A percentile compares a stretch with the other conserved stretches of the same genome.
Conservation (phyloP, 2,797 vertebrate species). For the Myotis daubentonii region DNA sequence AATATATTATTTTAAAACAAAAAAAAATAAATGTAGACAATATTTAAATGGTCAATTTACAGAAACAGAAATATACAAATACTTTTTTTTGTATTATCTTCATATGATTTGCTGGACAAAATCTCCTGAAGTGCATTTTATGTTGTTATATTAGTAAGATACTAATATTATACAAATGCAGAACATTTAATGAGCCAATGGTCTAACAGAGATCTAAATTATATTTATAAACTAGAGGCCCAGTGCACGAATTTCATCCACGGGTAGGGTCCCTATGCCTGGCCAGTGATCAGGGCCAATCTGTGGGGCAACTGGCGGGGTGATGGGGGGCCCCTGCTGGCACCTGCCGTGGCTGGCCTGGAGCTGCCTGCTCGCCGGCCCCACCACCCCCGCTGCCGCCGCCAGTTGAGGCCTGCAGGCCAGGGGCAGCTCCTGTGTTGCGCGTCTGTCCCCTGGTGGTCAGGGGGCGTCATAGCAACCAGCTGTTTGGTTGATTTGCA, state of each 20-base stretch:
- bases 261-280: no score
- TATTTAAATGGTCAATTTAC: constrained; percentile 33
- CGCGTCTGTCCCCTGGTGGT: no score
- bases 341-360: no score
- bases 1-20: constrained; percentile 3
- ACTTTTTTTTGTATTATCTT: constrained; percentile 29
- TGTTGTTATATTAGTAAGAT: constrained; percentile 12
- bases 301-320: no score
- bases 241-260: no score
- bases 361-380: no score
- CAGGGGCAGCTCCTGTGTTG: no score
- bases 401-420: no score
- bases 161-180: not conserved
- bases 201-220: constrained; percentile 39
- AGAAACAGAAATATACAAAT: not conserved
- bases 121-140: not conserved
- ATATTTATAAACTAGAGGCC: not conserved
- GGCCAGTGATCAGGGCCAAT: accelerated
- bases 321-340: no score
- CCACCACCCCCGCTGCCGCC: no score
- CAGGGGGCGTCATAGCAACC: no score
- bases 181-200: not conserved
- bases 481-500: no score
- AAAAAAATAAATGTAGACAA: not conserved
- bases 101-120: not conserved